Evolutionary conservation across 35 echinoderm and acorn worm species (phyloP).

Genomic region (Strongylocentrotus purpuratus): DNA sequence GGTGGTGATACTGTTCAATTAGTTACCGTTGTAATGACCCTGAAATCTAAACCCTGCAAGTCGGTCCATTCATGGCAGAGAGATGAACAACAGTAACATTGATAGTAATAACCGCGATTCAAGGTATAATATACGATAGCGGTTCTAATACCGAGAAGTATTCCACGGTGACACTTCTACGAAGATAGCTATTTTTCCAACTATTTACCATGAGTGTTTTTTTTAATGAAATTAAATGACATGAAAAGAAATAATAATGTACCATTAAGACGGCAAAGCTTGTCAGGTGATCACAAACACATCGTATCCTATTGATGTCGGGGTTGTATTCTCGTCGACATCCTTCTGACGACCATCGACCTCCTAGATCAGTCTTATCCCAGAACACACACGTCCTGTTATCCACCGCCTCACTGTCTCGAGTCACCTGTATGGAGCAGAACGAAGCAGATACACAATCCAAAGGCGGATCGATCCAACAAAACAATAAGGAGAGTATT

Average conservation of each 20-base stretch:
- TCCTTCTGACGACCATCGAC: slow-evolving; percentile 54
- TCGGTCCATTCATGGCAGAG: no score
- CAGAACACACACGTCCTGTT: slow-evolving; percentile 62
- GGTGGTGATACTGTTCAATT: no score
- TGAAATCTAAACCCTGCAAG: no score
- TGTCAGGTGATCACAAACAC: slow-evolving; percentile 61
- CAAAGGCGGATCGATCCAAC: background rate
- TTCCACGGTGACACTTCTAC: background rate
- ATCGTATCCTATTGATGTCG: background rate
- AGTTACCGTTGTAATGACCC: no score
- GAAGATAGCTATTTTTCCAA: background rate
- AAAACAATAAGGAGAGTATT: no score
- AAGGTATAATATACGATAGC: background rate
- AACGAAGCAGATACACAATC: background rate
- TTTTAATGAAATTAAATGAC: background rate
- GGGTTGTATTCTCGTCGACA: slow-evolving; percentile 34
- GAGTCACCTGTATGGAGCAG: background rate
- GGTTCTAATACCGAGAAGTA: background rate
- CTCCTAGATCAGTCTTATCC: background rate
- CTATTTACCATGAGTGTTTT: background rate
- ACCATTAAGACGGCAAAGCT: slow-evolving; percentile 66
- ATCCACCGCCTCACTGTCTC: background rate
- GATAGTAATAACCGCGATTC: background rate
- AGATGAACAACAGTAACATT: background rate
- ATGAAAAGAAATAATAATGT: background rate